These are phyloP conservation scores for Mallotus villosus DNA, from an alignment of 2,797 vertebrate genomes.

Conservation along the genomic window DNA sequence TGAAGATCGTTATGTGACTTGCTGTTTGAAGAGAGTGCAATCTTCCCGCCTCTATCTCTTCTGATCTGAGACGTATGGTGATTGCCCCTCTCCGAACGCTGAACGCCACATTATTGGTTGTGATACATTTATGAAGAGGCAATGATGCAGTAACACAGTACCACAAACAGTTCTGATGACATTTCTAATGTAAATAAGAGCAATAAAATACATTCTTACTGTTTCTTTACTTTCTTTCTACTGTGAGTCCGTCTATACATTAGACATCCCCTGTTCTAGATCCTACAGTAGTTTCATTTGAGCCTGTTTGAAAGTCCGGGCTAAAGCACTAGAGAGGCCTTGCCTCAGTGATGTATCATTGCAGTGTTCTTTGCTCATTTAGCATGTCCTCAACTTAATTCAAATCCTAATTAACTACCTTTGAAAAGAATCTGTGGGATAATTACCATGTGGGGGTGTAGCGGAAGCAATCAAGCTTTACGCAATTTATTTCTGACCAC, in stretches of 20 bases:
- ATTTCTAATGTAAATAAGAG: too few species aligned
- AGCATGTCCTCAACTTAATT: constrained; percentile 74
- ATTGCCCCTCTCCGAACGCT: background rate
- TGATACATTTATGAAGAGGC: constrained; percentile 1
- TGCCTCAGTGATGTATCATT: constrained; percentile 58
- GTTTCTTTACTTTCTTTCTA: background rate
- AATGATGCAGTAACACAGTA: background rate
- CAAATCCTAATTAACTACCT: constrained; percentile 72
- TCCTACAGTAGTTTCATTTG: background rate
- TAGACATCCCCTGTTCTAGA: too few species aligned
- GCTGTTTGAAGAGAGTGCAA: background rate
- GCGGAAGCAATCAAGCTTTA: constrained; percentile 69
- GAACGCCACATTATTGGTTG: background rate
- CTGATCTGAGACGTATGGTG: background rate
- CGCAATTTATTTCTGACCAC: constrained; percentile 66
- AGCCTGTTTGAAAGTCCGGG: background rate
- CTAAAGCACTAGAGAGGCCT: constrained; percentile 18
- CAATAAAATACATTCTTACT: background rate
- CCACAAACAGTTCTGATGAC: too few species aligned
- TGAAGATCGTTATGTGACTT: background rate
- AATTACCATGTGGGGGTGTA: constrained; percentile 72
- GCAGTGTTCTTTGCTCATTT: constrained; percentile 67
- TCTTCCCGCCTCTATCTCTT: background rate
- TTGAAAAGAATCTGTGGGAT: constrained; percentile 70
- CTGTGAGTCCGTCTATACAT: too few species aligned